Base-by-base conservation (phyloP, 2,888 invertebrate genomes). In the Caenorhabditis wallacei region DNA sequence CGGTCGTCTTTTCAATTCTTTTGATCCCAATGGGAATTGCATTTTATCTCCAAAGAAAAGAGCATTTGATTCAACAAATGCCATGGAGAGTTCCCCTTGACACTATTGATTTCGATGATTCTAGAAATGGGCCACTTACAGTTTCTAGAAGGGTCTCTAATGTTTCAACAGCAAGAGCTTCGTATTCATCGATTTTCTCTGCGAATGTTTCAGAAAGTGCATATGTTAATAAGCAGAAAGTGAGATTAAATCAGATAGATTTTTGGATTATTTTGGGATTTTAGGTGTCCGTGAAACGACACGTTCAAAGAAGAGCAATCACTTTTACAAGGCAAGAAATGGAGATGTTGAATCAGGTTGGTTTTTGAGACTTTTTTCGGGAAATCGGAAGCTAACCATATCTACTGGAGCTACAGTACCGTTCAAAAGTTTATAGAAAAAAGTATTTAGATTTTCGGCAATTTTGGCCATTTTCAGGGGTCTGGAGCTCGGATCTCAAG, bases 41-140 rank as follows among this genome's bases (percentile, higher is more conserved):
- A 13, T 85, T 85, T 48, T 86, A 86, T 48, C 80, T 87, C 18
- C 86, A 87, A 56, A 71, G 88, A 46, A 88, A 87, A 63, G 86
- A 87, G 56, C 85, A 83, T 56, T 68, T 85, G 40, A 80, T 88
- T 10, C 79, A 84, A 22, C 56, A 81, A 57, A 88, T 88, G 88
- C 84, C 87, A 0, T 88, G 88, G 88, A 72, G 88, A 64, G 81
- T 88, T 40, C 76, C 81, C 2, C 57, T 84, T 16, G 87, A 87
- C 26, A 43, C 75, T 0, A 74, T 88, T 8, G 30, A 69, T 1
- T 85, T 84, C 57, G 64, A 66, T 40, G 69, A 84, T 24, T 64
- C 40, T 0, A 43, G 66, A 1, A 68, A 68, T 20, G 66, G 57
- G 18, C 10, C 11, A 18, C 16, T 68, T 54, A 26, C 71, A 68